phyloP scores from a whole-genome alignment of 2,113 vertebrate genomes.

The Mus spicilegus region DNA sequence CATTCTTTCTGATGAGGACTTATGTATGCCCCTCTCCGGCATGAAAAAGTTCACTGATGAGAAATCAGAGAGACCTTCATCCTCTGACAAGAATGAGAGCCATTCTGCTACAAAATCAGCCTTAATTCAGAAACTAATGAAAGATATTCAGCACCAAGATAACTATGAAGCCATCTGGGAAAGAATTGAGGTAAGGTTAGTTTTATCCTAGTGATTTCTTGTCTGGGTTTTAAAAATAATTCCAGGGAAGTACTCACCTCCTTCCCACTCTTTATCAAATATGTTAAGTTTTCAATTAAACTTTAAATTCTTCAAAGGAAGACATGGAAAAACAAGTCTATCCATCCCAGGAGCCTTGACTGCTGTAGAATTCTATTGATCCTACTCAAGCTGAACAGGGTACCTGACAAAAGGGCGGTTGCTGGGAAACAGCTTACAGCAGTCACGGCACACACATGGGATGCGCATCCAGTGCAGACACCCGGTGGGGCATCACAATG shows the following conservation, averaged over 20 bases:
- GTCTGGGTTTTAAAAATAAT: slow-evolving; percentile 10
- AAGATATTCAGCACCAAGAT: slow-evolving; percentile 94
- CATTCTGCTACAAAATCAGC: slow-evolving; percentile 85
- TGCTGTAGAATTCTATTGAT: background rate
- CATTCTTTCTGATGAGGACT: slow-evolving; percentile 93
- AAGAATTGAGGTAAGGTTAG: slow-evolving; percentile 94
- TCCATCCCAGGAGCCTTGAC: background rate
- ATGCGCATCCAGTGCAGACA: background rate
- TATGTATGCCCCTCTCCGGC: slow-evolving; percentile 80
- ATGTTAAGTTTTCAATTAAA: background rate
- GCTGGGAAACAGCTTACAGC: background rate
- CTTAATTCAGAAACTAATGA: slow-evolving; percentile 93
- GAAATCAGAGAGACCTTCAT: slow-evolving; percentile 77
- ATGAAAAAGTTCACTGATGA: slow-evolving; percentile 83
- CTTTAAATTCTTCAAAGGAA: slow-evolving; percentile 11
- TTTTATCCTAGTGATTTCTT: slow-evolving; percentile 26
- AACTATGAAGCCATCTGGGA: slow-evolving; percentile 93
- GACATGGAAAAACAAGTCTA: background rate
- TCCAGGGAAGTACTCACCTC: background rate
- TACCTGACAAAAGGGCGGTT: background rate
- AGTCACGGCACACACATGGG: background rate
- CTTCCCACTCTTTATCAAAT: background rate
- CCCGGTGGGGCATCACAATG: background rate
- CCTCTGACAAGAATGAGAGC: slow-evolving; percentile 83
- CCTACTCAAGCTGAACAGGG: background rate